Base-by-base conservation (phyloP, 2,888 invertebrate genomes). In the Polymixis lichenea region DNA sequence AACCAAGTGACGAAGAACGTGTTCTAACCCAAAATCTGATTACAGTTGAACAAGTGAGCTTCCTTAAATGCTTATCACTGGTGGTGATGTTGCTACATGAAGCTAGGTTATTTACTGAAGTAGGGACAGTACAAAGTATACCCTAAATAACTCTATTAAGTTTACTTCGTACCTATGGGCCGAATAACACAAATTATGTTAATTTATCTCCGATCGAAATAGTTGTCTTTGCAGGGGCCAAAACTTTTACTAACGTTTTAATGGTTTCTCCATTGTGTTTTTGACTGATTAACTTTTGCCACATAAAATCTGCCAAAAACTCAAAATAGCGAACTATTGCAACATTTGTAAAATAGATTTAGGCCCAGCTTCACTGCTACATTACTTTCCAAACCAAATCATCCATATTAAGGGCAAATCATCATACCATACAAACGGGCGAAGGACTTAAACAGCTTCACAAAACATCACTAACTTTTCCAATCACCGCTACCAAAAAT, bases 21-120 rank as follows among this genome's bases (percentile, higher is more conserved):
- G 94, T 96, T 93, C 82, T 93, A 93, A 96, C 95, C 95, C 95
- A 95, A 90, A 85, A 62, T 94, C 96, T 96, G 95, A 96, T 94
- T 90, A 72, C 89, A 90, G 90, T 88, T 62, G 49, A 43, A 65
- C 72, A 72, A 82, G 61, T 69, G n/a, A 61, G 15, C 43, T 53
- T 64, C 25, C 28, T 28, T 22, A 51, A 51, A 51, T 28, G 32
- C 4, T n/a, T n/a, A 7, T 55, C 6, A 15, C 17, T 32, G 19
- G 64, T 58, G 17, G 8, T 43, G 25, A 64, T 25, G 6, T 66
- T 46, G 46, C 60, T 32, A 6, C 3, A 46, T 66, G 25, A 49
- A 55, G 22, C 25, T 53, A 49, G 25, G 0, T 32, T 61, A 19
- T n/a, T 46, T 19, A 17, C 6, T 46, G 22, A 61, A 32, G 3